Percentiles rank a stretch among this genome's conserved stretches.
phyloP scores from a whole-genome alignment of 2,888 invertebrate species.

The Andrena camellia region DNA sequence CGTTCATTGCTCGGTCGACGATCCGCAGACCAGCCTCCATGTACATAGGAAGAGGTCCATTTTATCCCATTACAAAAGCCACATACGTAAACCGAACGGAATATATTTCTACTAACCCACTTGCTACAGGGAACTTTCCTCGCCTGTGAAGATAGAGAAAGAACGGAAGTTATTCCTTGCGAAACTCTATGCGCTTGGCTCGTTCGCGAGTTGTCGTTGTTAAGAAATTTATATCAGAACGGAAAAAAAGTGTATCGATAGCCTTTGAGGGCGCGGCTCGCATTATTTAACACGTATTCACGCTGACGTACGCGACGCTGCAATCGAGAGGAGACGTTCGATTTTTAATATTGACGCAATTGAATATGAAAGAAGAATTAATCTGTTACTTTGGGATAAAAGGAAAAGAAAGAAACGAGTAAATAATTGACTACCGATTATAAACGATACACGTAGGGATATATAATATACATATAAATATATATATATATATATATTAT shows the following conservation, averaged over 20 bases:
- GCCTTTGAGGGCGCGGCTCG: neutral
- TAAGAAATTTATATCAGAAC: neutral
- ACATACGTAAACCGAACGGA: neutral
- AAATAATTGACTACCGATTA: constrained; percentile 85
- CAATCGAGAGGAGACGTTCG: constrained; percentile 38
- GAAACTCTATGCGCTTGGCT: neutral
- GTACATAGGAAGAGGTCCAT: neutral
- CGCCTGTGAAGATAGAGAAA: neutral
- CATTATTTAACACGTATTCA: neutral
- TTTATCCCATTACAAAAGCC: neutral
- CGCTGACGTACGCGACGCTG: neutral
- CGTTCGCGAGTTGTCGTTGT: constrained; percentile 2
- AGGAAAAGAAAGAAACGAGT: constrained; percentile 26
- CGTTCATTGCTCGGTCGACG: neutral
- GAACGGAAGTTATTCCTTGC: neutral
- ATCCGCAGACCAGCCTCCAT: neutral
- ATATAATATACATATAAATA: constrained; percentile 37
- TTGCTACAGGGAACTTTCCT: neutral
- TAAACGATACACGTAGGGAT: constrained; percentile 85
- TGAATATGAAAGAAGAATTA: constrained; percentile 53
- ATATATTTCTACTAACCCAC: constrained; percentile 7
- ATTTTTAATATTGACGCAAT: constrained; percentile 73
- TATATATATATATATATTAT: constrained; percentile 51
- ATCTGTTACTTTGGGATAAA: constrained; percentile 68
- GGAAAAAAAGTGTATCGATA: neutral